Evolutionary conservation across 1,140 invertebrate genomes (phyloP), one percentile per base, ranked within the genome.

Genomic region (Danaus melanippus): DNA sequence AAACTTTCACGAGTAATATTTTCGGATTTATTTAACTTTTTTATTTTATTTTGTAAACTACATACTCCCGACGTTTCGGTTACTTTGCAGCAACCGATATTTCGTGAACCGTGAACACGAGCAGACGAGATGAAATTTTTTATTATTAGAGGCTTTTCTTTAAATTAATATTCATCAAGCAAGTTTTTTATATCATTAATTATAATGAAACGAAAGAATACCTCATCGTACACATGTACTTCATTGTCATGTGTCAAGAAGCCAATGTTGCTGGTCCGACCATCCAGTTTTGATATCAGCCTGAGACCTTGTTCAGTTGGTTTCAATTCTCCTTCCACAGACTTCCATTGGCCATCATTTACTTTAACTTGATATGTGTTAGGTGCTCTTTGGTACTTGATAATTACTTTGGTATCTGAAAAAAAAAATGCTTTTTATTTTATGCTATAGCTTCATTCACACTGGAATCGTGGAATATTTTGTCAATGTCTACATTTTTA

Each of bases 151-250:
- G 3, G 3, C 15, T 15, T 15, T 15, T 15, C n/a, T n/a, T 15
- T 15, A 1, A 15, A 15, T 9, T 1, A 10, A 43, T 42, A 43
- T 12, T n/a, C 12, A 41, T 41, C 42, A 48, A 32, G 46, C 17
- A 11, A 21, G 3, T 9, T 44, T 32, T 11, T 32, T 15, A 40
- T 54, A 11, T 40, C 12, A 58, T 15, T 15, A 15, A 15, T 15
- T 15, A 15, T 15, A 15, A 15, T 15, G 15, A 15, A 15, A 3
- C 15, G 15, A 15, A 1, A 15, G 15, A 3, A 15, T 62, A 85
- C 80, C 72, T 86, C 79, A 55, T 84, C 79, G 62, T 84, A 86
- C 1, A 86, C 58, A 53, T 86, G 80, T 1, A 86, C 64, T 69
- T 86, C 68, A 32, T 74, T 53, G 7, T 81, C 71, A 40, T 79